Base-by-base conservation (phyloP, 2,888 invertebrate species). In the Keiferia lycopersicella region DNA sequence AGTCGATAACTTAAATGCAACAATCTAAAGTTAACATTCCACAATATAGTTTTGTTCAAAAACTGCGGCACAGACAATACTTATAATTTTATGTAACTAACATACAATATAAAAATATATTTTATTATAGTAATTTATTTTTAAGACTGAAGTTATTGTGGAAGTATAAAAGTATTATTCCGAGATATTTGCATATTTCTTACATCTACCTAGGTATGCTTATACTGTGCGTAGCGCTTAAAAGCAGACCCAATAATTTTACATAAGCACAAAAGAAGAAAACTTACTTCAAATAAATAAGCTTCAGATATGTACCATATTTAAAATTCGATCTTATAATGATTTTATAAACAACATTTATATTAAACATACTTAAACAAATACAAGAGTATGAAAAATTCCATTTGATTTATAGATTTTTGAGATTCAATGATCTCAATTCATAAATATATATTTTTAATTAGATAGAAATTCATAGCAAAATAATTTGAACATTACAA, bases 141-240 rank as follows among this genome's bases (percentile, higher is more conserved):
- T 86, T 87, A 87, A 88, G 87, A 88, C 88, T 88, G 88, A 88
- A 81, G 76, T 80, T 79, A 79, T 79, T 79, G 80, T 79, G 77
- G 72, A 71, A 68, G 26, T 48, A n/a, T 61, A 34, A 61, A 50
- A 50, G 30, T 61, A 61, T 61, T 61, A 61, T 61, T 50, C n/a
- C 12, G 51, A 3, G 22, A 53, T 53, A 53, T 53, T 26, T 26
- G 26, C 61, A 61, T 41, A 7, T 16, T 59, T 12, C 41, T 41
- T 59, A n/a, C 11, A 45, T 45, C n/a, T n/a, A n/a, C n/a, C n/a
- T n/a, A n/a, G n/a, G 45, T 45, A 45, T 45, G 12, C 26, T 26
- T n/a, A n/a, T 41, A 14, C 2, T 1, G 14, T 41, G 41, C 39
- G 41, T 18, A 59, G 20, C n/a, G 16, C 45, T 41, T 59, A 14